Conservation (phyloP, 2,888 invertebrate species). For the Venustoraphidia nigricollis region DNA sequence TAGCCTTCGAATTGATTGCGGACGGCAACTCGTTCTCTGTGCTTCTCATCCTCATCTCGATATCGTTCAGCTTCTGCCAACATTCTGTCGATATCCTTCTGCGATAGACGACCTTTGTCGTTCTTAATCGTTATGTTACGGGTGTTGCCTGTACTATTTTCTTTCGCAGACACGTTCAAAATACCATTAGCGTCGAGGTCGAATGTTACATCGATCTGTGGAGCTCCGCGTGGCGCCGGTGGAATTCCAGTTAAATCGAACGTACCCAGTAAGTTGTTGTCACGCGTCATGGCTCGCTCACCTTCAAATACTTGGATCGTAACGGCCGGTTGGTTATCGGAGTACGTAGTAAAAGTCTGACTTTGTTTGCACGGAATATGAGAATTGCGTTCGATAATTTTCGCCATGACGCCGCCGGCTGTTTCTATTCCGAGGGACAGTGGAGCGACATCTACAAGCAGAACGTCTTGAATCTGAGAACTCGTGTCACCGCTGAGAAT, state of each 20-base stretch:
- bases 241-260: slow-evolving; percentile 36
- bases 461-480: slow-evolving; percentile 38
- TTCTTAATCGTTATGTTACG: slow-evolving; percentile 71
- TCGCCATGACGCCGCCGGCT: slow-evolving; percentile 38
- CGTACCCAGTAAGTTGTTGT: slow-evolving; percentile 33
- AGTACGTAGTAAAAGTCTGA: slow-evolving; percentile 62
- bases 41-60: slow-evolving; percentile 55
- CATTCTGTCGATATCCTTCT: slow-evolving; percentile 72
- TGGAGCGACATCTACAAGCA: slow-evolving; percentile 39
- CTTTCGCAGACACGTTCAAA: slow-evolving; percentile 34
- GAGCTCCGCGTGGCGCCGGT: slow-evolving; percentile 34
- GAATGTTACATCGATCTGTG: slow-evolving; percentile 43
- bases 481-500: slow-evolving; percentile 50
- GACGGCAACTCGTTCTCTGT: slow-evolving; percentile 48
- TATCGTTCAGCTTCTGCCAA: slow-evolving; percentile 57
- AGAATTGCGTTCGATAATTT: slow-evolving; percentile 54
- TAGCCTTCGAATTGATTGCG: slow-evolving; percentile 60
- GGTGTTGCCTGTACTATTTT: slow-evolving; percentile 41
- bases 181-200: slow-evolving; percentile 68
- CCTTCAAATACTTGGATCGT: slow-evolving; percentile 54
- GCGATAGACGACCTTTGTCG: slow-evolving; percentile 66
- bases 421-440: slow-evolving; percentile 34
- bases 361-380: slow-evolving; percentile 58
- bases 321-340: slow-evolving; percentile 67
- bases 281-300: slow-evolving; percentile 38